Conservation (phyloP, 37 sponge, comb jelly and placozoan species). For the Trichoplax adhaerens region DNA sequence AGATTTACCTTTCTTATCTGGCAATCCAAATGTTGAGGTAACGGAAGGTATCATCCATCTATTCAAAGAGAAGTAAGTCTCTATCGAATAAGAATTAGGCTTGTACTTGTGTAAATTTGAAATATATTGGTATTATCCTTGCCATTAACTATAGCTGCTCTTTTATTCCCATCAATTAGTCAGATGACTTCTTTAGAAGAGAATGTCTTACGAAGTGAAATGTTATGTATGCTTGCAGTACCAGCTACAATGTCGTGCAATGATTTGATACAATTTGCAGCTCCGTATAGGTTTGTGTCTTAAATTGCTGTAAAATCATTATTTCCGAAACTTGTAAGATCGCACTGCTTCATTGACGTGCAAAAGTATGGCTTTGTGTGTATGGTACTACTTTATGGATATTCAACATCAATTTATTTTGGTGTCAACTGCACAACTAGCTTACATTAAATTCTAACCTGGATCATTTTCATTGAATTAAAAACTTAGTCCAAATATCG, state of each 20-base stretch:
- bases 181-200: background rate
- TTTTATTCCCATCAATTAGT: too few relatives aligned
- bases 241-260: slow-evolving; percentile 39
- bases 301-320: background rate
- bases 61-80: slow-evolving; percentile 30
- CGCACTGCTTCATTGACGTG: background rate
- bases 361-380: background rate
- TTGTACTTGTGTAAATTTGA: background rate
- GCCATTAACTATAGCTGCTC: slow-evolving; percentile 6
- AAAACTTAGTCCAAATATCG: slow-evolving; percentile 26
- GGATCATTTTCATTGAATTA: too few relatives aligned
- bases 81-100: background rate
- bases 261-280: slow-evolving; percentile 45
- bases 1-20: slow-evolving; percentile 49
- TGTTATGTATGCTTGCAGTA: slow-evolving; percentile 24
- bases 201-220: background rate
- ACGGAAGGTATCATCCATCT: slow-evolving; percentile 59
- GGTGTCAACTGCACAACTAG: too few relatives aligned
- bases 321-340: too few relatives aligned
- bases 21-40: slow-evolving; percentile 52
- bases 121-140: too few relatives aligned
- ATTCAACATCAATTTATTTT: background rate
- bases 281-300: slow-evolving; percentile 39
- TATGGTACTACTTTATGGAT: slow-evolving; percentile 10
- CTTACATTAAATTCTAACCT: too few relatives aligned